Evolutionary conservation across 2,888 invertebrate genomes (phyloP), one percentile per base, ranked within the genome.

Genomic region (Lycia hirtaria): DNA sequence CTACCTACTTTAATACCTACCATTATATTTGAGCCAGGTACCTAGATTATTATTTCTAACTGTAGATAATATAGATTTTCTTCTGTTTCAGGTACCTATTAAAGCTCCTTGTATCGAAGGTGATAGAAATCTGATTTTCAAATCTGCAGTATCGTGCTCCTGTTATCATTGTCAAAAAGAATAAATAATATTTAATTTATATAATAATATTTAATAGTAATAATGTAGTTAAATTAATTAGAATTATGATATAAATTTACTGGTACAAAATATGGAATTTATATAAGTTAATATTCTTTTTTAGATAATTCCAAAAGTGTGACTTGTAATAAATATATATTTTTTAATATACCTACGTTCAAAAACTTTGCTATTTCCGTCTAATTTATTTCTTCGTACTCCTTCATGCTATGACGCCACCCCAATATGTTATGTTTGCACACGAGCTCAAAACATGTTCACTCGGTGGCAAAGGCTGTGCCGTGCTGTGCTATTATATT

Each of bases 91-190:
- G 94, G 94, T 96, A 47, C 94, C 95, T 66, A 96, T 95, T 6
- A 93, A 94, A 68, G 96, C 97, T 2, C 89, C 95, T 61, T 97
- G 97, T 81, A 86, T 96, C 59, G 96, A 96, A 50, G 97, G 97
- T 20, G 93, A 95, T 68, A 93, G 96, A 71, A 95, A 95, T 71
- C 91, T 97, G 56, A 94, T 95, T 52, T 97, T 97, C 80, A 97
- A 96, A 83, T 97, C 97, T 10, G 97, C 97, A 3, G 93, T 95
- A 53, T 94, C 94, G 32, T 97, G 97, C 84, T 94, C 96, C 28
- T 97, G 97, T 83, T 97, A 96, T 76, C 96, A 97, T 79, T 97
- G 97, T 85, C 96, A 96, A 86, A 97, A 97, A 79, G 95, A 95
- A 72, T 90, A 76, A 79, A 19, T 0, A 30, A n/a, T n/a, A 30